Evolutionary conservation across 2,113 vertebrate genomes (phyloP), one percentile per base, ranked within the genome.

Genomic region (Brachirus orientalis): DNA sequence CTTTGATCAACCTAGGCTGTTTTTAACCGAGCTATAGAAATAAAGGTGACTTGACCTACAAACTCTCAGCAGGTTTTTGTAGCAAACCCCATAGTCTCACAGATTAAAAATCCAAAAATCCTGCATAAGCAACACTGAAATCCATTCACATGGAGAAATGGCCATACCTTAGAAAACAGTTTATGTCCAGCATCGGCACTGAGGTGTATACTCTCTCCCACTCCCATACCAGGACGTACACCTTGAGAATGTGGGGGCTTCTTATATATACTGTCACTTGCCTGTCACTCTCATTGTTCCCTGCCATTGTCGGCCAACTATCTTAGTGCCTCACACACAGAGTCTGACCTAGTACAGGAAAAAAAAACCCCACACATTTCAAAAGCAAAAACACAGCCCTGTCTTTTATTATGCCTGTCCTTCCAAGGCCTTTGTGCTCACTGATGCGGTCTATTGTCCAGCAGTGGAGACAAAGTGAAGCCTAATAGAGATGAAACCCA

Each of bases 201-300:
- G 41, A 38, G 54, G 63, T 40, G 58, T 74, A 51, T 63, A 36
- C 66, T 41, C 47, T 67, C 63, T 68, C 43, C 57, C 74, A 40
- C 61, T 73, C 38, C 20, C 45, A 75, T 72, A 37, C 68, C 52
- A 1, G 22, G 18, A 82, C 47, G 47, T 19, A 28, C 37, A 41
- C 36, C 37, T 59, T 80, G 71, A 69, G 59, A 75, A 67, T 45
- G 35, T 62, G 41, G 3, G 38, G 44, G 56, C 62, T 19, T 58
- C 73, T 83, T 91, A 91, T 93, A 93, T 93, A 91, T 43, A 28
- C 38, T 65, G 66, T 80, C 58, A 79, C 36, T 60, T 58, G 83
- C 53, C 74, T 78, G 20, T 51, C 72, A 57, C 59, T 52, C 4
- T 68, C 69, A 75, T 90, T 86, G 74, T 86, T 51, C 59, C 36